Conservation (phyloP, 2,113 vertebrate species). For the Percopsis transmontana region DNA sequence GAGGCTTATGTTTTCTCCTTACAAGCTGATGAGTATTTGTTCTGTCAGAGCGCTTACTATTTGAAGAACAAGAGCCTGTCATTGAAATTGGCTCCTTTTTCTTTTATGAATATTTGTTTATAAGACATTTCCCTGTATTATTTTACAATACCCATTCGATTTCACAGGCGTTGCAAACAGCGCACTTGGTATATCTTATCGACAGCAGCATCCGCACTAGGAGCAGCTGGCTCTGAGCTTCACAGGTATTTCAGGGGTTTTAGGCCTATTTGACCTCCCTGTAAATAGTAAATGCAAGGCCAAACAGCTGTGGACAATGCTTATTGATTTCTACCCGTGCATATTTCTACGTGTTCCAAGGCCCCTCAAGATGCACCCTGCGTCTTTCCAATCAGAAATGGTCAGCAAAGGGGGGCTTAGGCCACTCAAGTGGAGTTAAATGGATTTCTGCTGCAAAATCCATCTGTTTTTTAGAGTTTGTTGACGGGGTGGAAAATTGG, state of each 20-base stretch:
- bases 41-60: slow-evolving; percentile 2
- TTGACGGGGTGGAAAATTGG: slow-evolving; percentile 68
- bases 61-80: not conserved
- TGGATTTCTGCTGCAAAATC: slow-evolving; percentile 66
- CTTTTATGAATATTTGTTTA: not conserved
- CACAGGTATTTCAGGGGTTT: slow-evolving; percentile 42
- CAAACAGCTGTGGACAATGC: slow-evolving; percentile 48
- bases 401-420: slow-evolving; percentile 63
- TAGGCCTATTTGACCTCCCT: slow-evolving; percentile 52
- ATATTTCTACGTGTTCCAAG: slow-evolving; percentile 65
- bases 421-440: slow-evolving; percentile 67
- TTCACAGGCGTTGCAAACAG: not conserved
- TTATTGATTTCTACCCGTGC: slow-evolving; percentile 66
- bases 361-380: slow-evolving; percentile 55
- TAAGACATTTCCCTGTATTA: not conserved
- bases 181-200: too few relatives aligned
- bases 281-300: slow-evolving; percentile 43
- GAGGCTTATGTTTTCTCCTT: slow-evolving; percentile 13
- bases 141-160: slow-evolving; percentile 3
- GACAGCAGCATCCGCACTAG: not conserved
- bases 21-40: slow-evolving; percentile 2
- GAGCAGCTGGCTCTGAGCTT: not conserved
- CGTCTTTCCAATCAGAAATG: slow-evolving; percentile 45
- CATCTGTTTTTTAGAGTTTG: slow-evolving; percentile 70
- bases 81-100: not conserved